Evolutionary conservation across 2,113 vertebrate genomes (phyloP).

Genomic region (Podarcis muralis): DNA sequence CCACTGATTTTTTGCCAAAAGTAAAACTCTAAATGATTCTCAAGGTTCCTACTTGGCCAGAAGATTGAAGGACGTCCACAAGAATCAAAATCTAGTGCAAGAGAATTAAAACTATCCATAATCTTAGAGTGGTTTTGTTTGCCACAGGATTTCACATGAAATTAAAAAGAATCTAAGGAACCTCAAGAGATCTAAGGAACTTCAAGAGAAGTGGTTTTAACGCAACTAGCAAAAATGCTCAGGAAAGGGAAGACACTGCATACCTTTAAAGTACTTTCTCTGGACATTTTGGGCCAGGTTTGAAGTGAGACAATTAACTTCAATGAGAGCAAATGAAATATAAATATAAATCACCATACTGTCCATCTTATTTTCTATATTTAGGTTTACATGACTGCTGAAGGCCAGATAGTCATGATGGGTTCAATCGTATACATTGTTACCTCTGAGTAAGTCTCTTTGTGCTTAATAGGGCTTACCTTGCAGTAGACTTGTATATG

Average conservation of each 20-base stretch:
- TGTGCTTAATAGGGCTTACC: background rate
- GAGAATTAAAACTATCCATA: background rate
- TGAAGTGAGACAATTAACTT: background rate
- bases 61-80: background rate
- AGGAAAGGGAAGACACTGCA: background rate
- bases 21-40: background rate
- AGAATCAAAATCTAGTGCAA: background rate
- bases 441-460: background rate
- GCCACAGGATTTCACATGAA: background rate
- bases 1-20: background rate
- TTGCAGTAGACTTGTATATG: background rate
- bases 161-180: background rate
- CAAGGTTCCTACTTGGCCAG: background rate
- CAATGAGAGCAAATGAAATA: background rate
- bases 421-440: background rate
- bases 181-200: background rate
- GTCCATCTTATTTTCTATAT: background rate
- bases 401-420: background rate
- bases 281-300: background rate
- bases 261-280: background rate
- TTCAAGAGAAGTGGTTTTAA: background rate
- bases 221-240: background rate
- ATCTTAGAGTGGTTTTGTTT: background rate
- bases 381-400: background rate
- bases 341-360: no score